Base-by-base conservation (phyloP, 2,888 invertebrate genomes). In the Belgica antarctica region DNA sequence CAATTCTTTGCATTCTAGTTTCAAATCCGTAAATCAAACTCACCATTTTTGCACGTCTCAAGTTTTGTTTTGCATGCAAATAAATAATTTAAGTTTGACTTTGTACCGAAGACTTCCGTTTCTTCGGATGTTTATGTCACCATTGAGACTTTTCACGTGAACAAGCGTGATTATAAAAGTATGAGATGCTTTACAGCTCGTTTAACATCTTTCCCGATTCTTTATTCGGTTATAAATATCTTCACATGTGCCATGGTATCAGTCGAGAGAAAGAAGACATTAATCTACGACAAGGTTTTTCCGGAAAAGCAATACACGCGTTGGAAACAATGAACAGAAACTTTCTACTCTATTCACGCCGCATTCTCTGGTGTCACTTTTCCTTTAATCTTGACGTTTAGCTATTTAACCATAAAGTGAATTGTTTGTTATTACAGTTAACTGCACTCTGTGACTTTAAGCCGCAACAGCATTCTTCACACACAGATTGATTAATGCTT, bases 131-230 rank as follows among this genome's bases (percentile, higher is more conserved):
- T 31, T 31, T 31, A 12, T 31, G 34, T 52, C 52, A 52, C 17
- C 52, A 46, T 47, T 41, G 41, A 66, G 15, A 47, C 24, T 46
- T 47, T 66, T 3, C 34, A 7, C 52, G 22, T 12, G 52, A 22
- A 52, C 17, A 57, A 57, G 57, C 34, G 68, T 68, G 52, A 57
- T 68, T 68, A 68, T 57, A 68, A 68, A 68, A 57, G 52, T 68
- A 68, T 68, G 57, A 57, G 31, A 57, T 57, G 34, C 57, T 68
- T 68, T 68, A 68, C 68, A 68, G 68, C 57, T 24, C 68, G 57
- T 68, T 68, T 57, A 68, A 57, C 31, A 57, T 57, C n/a, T n/a
- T n/a, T n/a, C n/a, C n/a, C n/a, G n/a, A 52, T 68, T 68, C 57
- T 68, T 52, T 52, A 57, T 57, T 57, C n/a, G n/a, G 68, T 68